phyloP scores from a whole-genome alignment of 2,113 vertebrate species.

The Tachycineta bicolor region DNA sequence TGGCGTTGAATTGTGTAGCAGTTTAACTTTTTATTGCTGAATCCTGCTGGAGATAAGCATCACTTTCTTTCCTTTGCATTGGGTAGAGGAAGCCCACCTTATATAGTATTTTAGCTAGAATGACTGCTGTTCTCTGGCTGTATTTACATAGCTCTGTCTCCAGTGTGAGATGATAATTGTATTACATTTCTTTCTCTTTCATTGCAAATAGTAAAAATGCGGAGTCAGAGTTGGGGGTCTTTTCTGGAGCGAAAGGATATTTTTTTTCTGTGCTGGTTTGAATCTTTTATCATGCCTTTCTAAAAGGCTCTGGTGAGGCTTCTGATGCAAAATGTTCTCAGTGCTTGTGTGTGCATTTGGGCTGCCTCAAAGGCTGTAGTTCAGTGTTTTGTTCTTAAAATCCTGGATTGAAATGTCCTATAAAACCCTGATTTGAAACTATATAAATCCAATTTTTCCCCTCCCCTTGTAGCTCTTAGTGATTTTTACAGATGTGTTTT shows the following conservation, averaged over 20 bases:
- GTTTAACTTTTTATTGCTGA: constrained; percentile 22
- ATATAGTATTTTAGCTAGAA: background rate
- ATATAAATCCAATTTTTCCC: background rate
- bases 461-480: background rate
- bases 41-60: background rate
- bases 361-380: background rate
- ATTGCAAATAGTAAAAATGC: background rate
- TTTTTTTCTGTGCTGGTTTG: background rate
- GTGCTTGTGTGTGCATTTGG: background rate
- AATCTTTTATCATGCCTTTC: background rate
- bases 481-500: constrained; percentile 55
- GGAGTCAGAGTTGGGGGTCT: background rate
- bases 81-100: background rate
- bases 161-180: background rate
- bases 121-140: background rate
- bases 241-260: background rate
- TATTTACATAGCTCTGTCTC: background rate
- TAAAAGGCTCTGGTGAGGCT: background rate
- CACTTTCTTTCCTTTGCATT: background rate
- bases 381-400: background rate
- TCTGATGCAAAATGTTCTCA: background rate
- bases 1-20: background rate
- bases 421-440: background rate
- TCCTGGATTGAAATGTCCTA: background rate
- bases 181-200: background rate